Evolutionary conservation across 2,888 invertebrate species (phyloP).

Genomic region (Oscheius sp.): DNA sequence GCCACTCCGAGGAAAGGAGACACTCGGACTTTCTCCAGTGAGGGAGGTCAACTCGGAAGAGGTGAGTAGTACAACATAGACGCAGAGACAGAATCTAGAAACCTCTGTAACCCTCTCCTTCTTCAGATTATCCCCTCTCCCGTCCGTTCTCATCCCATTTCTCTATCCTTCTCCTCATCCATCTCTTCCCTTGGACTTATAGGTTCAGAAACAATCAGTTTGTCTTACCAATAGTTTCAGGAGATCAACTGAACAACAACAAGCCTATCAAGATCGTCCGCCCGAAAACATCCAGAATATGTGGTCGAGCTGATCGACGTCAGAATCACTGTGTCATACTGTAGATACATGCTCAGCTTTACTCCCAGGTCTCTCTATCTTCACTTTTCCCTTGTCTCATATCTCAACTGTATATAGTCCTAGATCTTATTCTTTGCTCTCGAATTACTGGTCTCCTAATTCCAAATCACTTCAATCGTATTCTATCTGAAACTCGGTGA

Average conservation of each 20-base stretch:
- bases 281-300: slow-evolving; percentile 4
- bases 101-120: neutral
- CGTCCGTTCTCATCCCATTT: neutral
- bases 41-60: slow-evolving; percentile 12
- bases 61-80: neutral
- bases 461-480: slow-evolving; percentile 1
- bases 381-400: neutral
- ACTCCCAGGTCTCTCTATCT: slow-evolving; percentile 7
- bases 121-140: neutral
- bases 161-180: slow-evolving; percentile 26
- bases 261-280: neutral
- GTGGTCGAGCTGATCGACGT: slow-evolving; percentile 1
- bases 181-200: slow-evolving; percentile 11
- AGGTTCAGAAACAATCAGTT: neutral
- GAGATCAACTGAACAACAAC: slow-evolving; percentile 33
- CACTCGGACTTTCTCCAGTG: slow-evolving; percentile 5
- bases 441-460: slow-evolving; percentile 10
- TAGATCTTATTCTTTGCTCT: slow-evolving; percentile 17
- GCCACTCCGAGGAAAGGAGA: neutral
- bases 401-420: neutral
- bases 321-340: slow-evolving; percentile 22
- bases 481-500: slow-evolving; percentile 12
- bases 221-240: neutral
- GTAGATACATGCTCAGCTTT: slow-evolving; percentile 17
- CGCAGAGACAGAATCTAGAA: neutral